Base-by-base conservation (phyloP, 2,888 invertebrate species). In the Choristoneura rosaceana region DNA sequence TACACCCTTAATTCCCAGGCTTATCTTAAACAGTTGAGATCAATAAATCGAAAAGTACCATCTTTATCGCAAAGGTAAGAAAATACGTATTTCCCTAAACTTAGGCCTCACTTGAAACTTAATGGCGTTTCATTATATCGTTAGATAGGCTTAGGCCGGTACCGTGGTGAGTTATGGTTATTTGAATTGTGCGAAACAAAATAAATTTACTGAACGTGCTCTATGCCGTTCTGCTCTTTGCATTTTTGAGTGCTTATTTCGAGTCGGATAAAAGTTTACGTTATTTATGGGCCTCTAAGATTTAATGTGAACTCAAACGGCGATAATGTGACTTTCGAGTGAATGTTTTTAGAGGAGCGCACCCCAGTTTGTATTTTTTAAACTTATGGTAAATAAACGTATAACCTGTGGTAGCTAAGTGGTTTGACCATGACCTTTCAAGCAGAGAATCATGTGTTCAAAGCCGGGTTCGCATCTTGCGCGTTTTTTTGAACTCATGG, bases 181-280 rank as follows among this genome's bases (percentile, higher is more conserved):
- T 94, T 94, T 94, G 93, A 94, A 94, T 93, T 93, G 93, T 93
- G 86, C 90, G 93, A 93, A 93, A 93, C 94, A 93, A 93, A 93
- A 94, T 94, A 94, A 94, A 94, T 94, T 94, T 92, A 92, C 88
- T 88, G 92, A 92, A 94, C 94, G 94, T 94, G 94, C 93, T 88
- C 92, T 93, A 90, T 92, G 81, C 86, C 88, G 93, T 92, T 92
- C 90, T 93, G 93, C 93, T 93, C 92, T 93, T 93, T 94, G 94
- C 94, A 94, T 94, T 94, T 94, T 94, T 94, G 94, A 94, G 94
- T 94, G 94, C 94, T 94, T 94, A 94, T 94, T 94, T 94, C 92
- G 89, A 86, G 89, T 83, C 86, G 93, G 94, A 94, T 93, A 94
- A 94, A 93, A 94, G 90, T 93, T 93, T 90, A 83, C 83, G 93